A percentile compares a stretch with the other conserved stretches of the same genome.
These are phyloP conservation scores for Bibio marci DNA, from an alignment of 2,888 invertebrate species.

Conservation along the genomic window DNA sequence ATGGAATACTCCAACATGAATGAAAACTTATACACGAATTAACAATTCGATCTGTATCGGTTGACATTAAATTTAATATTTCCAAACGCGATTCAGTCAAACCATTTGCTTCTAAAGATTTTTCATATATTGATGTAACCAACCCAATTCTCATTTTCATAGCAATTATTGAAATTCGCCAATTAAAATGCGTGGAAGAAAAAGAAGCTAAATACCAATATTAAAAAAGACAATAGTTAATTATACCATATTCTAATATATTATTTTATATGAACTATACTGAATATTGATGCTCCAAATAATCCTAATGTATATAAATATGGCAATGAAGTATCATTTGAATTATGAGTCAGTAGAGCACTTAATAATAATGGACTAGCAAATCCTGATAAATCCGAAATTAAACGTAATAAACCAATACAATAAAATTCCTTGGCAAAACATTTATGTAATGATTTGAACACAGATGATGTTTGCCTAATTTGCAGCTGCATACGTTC, in stretches of 20 bases:
- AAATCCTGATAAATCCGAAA: slow-evolving; percentile 71
- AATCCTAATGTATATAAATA: slow-evolving; percentile 50
- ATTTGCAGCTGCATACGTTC: slow-evolving; percentile 25
- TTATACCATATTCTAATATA: not conserved
- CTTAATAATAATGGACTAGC: slow-evolving; percentile 79
- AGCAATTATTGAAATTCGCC: slow-evolving; percentile 65
- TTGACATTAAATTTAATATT: slow-evolving; percentile 92
- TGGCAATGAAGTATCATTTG: slow-evolving; percentile 54
- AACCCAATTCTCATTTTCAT: slow-evolving; percentile 77
- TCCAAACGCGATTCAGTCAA: slow-evolving; percentile 48
- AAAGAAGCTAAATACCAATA: slow-evolving; percentile 42
- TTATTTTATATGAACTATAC: slow-evolving; percentile 30
- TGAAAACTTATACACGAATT: slow-evolving; percentile 95
- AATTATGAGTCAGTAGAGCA: slow-evolving; percentile 41
- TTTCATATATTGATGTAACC: slow-evolving; percentile 61
- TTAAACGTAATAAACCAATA: slow-evolving; percentile 65
- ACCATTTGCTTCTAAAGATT: slow-evolving; percentile 31
- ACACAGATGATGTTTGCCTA: slow-evolving; percentile 31
- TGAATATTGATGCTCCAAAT: slow-evolving; percentile 45
- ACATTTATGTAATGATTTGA: slow-evolving; percentile 52
- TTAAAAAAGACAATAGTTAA: slow-evolving; percentile 24
- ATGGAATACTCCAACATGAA: slow-evolving; percentile 89
- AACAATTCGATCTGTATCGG: slow-evolving; percentile 87
- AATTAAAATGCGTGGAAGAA: slow-evolving; percentile 77
- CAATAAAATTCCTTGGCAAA: slow-evolving; percentile 72